These are phyloP conservation scores for Conus ventricosus DNA, from an alignment of 1,140 invertebrate genomes.

Conservation along the genomic window DNA sequence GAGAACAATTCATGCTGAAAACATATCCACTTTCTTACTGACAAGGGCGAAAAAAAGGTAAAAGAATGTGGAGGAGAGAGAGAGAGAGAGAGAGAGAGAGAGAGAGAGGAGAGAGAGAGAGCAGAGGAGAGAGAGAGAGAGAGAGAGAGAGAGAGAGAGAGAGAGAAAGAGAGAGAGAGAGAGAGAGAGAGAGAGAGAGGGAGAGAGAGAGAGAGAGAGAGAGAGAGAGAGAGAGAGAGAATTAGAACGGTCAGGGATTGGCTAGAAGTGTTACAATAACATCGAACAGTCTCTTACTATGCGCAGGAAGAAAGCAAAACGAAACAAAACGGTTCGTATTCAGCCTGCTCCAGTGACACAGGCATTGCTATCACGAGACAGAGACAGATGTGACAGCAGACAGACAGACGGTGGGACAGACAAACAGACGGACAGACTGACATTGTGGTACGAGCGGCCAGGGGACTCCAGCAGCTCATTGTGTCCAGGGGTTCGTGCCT, in stretches of 20 bases:
- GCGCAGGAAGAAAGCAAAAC: neutral
- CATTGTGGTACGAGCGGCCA: neutral
- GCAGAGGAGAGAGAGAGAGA: neutral
- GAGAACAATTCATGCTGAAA: too few species aligned
- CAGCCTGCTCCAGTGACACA: neutral
- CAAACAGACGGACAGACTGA: neutral
- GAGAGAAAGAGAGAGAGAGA: neutral
- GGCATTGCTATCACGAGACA: neutral
- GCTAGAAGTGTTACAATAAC: too few species aligned
- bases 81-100: neutral
- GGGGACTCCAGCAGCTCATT: slow-evolving; percentile 20
- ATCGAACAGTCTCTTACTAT: too few species aligned
- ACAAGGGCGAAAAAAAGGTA: too few species aligned
- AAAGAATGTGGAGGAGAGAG: neutral
- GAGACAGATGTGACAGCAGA: neutral
- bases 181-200: neutral
- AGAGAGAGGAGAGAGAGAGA: neutral
- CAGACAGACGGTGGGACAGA: neutral
- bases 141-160: neutral
- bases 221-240: neutral
- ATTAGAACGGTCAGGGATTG: neutral
- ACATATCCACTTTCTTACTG: too few species aligned
- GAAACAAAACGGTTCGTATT: neutral
- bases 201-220: neutral
- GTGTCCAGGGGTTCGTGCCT: neutral